Evolutionary conservation across 1,140 invertebrate genomes (phyloP), one percentile per base, ranked within the genome.

Genomic region (Sinella curviseta): DNA sequence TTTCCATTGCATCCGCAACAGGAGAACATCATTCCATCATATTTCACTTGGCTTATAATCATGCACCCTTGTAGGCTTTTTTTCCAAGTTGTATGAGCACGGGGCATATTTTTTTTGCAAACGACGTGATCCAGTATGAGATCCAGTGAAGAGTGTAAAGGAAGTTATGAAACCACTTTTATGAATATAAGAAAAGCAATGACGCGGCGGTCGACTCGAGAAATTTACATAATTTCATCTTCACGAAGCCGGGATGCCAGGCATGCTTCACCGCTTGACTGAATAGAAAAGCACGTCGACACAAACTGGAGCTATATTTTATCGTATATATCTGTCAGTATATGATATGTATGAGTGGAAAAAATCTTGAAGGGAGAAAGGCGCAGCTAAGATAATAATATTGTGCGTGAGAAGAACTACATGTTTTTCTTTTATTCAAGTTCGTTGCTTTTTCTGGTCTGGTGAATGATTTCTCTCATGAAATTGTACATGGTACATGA

Each of bases 151-250:
- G 24, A 26, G 24, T n/a, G 14, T 60, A 60, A 60, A 60, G 14
- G 14, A 26, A 60, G 55, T 60, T 60, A 60, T 60, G 55, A 60
- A 60, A 60, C 55, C 24, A 3, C n/a, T 14, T 26, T 4, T 60
- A 24, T 60, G 55, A 60, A 60, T n/a, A n/a, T 14, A 60, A 26
- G 55, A 24, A 60, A 60, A 60, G 55, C 14, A 60, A 60, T n/a
- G 24, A n/a, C 14, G 8, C 14, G n/a, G n/a, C n/a, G 24, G 14
- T 60, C 55, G 55, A 60, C 8, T 60, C 24, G 55, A 24, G n/a
- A 60, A 60, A 60, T 60, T 60, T 60, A 26, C 55, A 60, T 60
- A 60, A 60, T 60, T 60, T 60, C 55, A 60, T 60, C 55, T 24
- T 24, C 8, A 8, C 8, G n/a, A 60, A 60, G 12, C 14, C 14